Evolutionary conservation across 1,140 invertebrate genomes (phyloP).

Genomic region (Drosophila jambulina): DNA sequence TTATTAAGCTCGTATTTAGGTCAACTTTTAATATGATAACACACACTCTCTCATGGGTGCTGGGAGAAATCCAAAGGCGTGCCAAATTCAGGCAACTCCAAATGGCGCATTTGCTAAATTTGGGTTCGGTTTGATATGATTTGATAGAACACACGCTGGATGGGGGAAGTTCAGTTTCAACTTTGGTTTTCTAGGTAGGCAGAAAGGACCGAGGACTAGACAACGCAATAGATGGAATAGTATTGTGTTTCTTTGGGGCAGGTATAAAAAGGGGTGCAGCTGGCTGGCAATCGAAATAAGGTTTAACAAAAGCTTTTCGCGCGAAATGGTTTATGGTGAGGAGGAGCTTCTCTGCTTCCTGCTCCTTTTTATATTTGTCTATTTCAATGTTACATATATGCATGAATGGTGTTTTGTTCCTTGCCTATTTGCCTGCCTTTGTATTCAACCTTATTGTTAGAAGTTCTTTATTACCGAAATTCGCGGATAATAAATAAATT

Average conservation of each 20-base stretch:
- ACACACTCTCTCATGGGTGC: constrained; percentile 24
- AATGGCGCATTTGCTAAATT: constrained; percentile 70
- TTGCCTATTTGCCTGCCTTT: neutral
- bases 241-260: constrained; percentile 6
- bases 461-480: too few relatives aligned
- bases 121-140: constrained; percentile 43
- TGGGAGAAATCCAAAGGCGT: constrained; percentile 35
- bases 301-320: constrained; percentile 6
- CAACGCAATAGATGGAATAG: constrained; percentile 25
- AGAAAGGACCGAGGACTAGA: constrained; percentile 26
- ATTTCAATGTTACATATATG: neutral
- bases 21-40: constrained; percentile 78
- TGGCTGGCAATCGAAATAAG: constrained; percentile 10
- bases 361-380: neutral
- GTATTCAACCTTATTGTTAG: neutral
- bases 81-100: constrained; percentile 47
- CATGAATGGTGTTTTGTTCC: neutral
- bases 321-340: neutral
- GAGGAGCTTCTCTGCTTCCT: neutral
- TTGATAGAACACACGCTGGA: constrained; percentile 11
- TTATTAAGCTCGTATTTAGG: constrained; percentile 68
- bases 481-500: too few relatives aligned
- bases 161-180: constrained; percentile 21
- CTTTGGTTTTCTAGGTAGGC: constrained; percentile 14
- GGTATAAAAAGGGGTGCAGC: constrained; percentile 49